Percentiles rank a stretch among this genome's conserved stretches.
Conservation (phyloP, 2,888 invertebrate genomes). For the Orchesella flavescens region DNA sequence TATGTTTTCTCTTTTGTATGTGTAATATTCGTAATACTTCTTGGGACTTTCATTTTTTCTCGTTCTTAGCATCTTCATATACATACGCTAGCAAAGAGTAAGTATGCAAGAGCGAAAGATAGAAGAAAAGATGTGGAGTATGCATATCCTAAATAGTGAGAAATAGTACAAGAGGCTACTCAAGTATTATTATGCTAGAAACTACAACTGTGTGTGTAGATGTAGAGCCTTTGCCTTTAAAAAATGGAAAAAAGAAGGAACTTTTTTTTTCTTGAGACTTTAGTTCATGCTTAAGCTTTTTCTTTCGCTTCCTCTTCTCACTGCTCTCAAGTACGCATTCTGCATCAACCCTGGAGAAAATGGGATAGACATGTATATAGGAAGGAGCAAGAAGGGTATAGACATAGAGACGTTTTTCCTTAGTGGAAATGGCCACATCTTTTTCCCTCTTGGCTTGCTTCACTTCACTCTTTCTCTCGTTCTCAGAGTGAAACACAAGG, state of each 20-base stretch:
- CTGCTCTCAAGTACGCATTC: slow-evolving; percentile 1
- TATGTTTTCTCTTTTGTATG: too few species aligned
- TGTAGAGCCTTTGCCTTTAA: too few species aligned
- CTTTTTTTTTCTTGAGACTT: slow-evolving; percentile 9
- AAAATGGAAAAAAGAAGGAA: not conserved
- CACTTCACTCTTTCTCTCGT: slow-evolving; percentile 42
- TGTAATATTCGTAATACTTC: not conserved
- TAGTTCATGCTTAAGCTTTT: slow-evolving; percentile 4
- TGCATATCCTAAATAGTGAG: too few species aligned
- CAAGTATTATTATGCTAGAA: too few species aligned
- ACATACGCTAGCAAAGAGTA: too few species aligned
- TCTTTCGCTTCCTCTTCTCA: not conserved
- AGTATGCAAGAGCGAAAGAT: not conserved
- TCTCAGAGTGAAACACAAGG: slow-evolving; percentile 21
- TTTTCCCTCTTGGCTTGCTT: slow-evolving; percentile 57
- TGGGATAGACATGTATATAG: not conserved
- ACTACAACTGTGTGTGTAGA: too few species aligned
- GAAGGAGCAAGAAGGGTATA: too few species aligned
- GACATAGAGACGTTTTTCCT: slow-evolving; percentile 1
- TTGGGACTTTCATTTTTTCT: slow-evolving; percentile 12
- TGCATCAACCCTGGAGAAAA: slow-evolving; percentile 10
- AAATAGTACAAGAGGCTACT: too few species aligned
- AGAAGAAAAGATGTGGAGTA: too few species aligned
- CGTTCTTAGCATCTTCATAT: not conserved
- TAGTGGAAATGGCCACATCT: slow-evolving; percentile 48